phyloP scores from a whole-genome alignment of 2,888 invertebrate species.

The Teinopalpus imperialis region DNA sequence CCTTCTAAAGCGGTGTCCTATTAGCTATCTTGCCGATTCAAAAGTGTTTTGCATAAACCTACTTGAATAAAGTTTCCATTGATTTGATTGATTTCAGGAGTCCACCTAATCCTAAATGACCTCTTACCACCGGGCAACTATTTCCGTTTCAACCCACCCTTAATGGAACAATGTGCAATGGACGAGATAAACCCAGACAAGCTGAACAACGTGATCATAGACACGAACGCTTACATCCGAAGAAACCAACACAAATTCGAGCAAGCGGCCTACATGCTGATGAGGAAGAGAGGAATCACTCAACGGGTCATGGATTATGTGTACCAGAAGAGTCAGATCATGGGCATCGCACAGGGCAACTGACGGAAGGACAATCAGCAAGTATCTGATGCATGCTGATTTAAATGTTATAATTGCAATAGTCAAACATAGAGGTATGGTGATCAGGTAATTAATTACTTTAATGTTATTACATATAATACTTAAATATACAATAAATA shows the following conservation, averaged over 20 bases:
- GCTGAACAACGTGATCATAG: conserved; percentile 86
- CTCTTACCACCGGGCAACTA: conserved; percentile 87
- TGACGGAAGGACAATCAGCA: conserved; percentile 40
- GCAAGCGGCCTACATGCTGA: conserved; percentile 75
- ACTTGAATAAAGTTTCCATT: too few relatives aligned
- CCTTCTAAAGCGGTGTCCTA: too few relatives aligned
- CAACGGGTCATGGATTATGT: conserved; percentile 49
- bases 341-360: conserved; percentile 46
- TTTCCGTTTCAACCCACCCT: conserved; percentile 93
- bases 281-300: conserved; percentile 41
- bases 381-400: conserved; percentile 36
- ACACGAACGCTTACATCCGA: conserved; percentile 90
- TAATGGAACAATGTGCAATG: conserved; percentile 89
- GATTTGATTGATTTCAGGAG: conserved; percentile 83
- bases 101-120: conserved; percentile 89
- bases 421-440: too few relatives aligned
- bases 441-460: too few relatives aligned
- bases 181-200: conserved; percentile 90
- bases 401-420: too few relatives aligned
- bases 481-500: too few relatives aligned
- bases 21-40: too few relatives aligned
- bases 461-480: too few relatives aligned
- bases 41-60: too few relatives aligned
- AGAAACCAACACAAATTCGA: conserved; percentile 90
- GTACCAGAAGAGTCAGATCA: conserved; percentile 41